Evolutionary conservation across 2,113 vertebrate species (phyloP).

Genomic region (Lontra canadensis): DNA sequence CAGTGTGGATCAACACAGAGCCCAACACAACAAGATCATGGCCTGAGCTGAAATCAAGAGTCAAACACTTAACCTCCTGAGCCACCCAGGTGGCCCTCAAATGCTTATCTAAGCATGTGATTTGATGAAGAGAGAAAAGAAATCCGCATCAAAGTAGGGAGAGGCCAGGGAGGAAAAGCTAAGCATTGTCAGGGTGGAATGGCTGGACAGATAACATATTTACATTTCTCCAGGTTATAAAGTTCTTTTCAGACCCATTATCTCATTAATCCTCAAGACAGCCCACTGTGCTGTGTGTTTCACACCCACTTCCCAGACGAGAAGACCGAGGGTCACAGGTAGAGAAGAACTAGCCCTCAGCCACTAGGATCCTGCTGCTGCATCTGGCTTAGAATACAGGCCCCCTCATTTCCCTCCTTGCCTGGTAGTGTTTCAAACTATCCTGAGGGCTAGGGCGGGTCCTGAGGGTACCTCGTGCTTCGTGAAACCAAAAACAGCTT

Average conservation of each 20-base stretch:
- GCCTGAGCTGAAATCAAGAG: not conserved
- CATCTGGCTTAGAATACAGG: not conserved
- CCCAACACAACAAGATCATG: not conserved
- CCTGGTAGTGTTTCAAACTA: not conserved
- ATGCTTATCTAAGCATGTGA: not conserved
- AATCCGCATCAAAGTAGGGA: not conserved
- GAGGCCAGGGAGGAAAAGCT: not conserved
- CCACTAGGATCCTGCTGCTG: not conserved
- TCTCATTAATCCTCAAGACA: not conserved
- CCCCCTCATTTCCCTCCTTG: too few species aligned
- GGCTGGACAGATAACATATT: not conserved
- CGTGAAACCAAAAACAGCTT: not conserved
- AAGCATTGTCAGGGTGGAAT: not conserved
- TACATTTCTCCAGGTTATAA: not conserved
- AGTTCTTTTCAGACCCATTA: not conserved
- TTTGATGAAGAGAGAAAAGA: not conserved
- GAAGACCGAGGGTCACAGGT: not conserved
- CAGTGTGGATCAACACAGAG: not conserved
- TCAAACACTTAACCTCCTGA: not conserved
- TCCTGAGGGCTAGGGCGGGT: not conserved
- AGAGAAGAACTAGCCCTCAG: not conserved
- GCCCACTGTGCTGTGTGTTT: not conserved
- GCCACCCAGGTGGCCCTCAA: not conserved
- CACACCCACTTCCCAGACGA: not conserved
- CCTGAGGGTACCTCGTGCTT: not conserved